These are phyloP conservation scores for Abrostola triplasia DNA, from an alignment of 2,888 invertebrate genomes.

Conservation along the genomic window DNA sequence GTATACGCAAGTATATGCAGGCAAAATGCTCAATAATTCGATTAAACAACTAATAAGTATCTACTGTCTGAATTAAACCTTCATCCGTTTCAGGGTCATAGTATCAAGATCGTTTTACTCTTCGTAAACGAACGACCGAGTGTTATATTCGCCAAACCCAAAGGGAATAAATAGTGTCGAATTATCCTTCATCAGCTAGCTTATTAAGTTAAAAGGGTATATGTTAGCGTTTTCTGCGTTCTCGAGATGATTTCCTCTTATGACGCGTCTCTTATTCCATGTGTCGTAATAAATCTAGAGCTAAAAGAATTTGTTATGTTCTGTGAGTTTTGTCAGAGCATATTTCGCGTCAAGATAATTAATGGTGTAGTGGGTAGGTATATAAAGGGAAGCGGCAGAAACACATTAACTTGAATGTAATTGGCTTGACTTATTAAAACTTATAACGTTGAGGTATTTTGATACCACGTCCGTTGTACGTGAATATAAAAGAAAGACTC, in stretches of 20 bases:
- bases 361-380: too few species aligned
- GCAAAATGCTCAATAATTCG: too few species aligned
- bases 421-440: slow-evolving; percentile 7
- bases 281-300: slow-evolving; percentile 18
- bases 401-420: slow-evolving; percentile 1
- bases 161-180: neutral
- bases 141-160: neutral
- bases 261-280: neutral
- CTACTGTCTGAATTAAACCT: too few species aligned
- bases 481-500: too few species aligned
- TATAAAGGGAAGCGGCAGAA: slow-evolving; percentile 5
- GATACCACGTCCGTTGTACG: too few species aligned
- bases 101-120: neutral
- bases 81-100: too few species aligned
- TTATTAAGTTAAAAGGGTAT: slow-evolving; percentile 36
- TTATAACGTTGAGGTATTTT: neutral
- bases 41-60: too few species aligned
- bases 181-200: slow-evolving; percentile 1
- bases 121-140: neutral
- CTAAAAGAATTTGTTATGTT: slow-evolving; percentile 13
- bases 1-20: too few species aligned
- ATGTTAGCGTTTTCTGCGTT: neutral
- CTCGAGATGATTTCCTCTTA: slow-evolving; percentile 3
- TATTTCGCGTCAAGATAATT: slow-evolving; percentile 19
- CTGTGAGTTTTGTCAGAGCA: neutral